A percentile compares a stretch with the other conserved stretches of the same genome.
Evolutionary conservation across 2,888 invertebrate genomes (phyloP).

Genomic region (Rhamnusium bicolor): DNA sequence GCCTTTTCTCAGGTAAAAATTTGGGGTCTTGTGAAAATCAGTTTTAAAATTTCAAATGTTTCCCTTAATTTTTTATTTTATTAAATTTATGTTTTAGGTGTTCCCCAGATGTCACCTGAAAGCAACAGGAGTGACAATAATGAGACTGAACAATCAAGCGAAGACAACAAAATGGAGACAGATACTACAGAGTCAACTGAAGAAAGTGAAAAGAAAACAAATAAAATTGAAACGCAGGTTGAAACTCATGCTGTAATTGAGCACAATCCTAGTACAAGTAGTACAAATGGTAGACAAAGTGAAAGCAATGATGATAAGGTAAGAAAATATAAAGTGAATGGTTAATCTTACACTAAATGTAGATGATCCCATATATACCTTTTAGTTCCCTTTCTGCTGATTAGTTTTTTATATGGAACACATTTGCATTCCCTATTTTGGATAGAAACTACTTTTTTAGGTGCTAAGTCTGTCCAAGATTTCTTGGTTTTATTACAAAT

Average conservation of each 20-base stretch:
- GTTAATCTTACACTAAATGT: too few species aligned
- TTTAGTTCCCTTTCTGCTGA: too few species aligned
- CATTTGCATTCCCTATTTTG: too few species aligned
- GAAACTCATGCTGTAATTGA: constrained; percentile 51
- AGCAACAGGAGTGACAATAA: neutral
- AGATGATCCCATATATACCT: too few species aligned
- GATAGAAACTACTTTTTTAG: too few species aligned
- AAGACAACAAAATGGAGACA: constrained; percentile 48
- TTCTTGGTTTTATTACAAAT: too few species aligned
- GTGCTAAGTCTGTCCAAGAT: too few species aligned
- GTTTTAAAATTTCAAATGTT: neutral
- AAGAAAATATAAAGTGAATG: neutral
- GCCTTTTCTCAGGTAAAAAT: constrained; percentile 41
- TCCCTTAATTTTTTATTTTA: neutral
- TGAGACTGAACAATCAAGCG: constrained; percentile 40
- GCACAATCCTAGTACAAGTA: constrained; percentile 46
- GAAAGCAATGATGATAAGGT: constrained; percentile 23
- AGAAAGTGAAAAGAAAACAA: constrained; percentile 40
- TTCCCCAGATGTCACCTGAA: neutral
- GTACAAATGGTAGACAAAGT: constrained; percentile 10
- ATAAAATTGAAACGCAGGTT: constrained; percentile 40
- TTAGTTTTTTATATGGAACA: too few species aligned
- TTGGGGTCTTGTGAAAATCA: neutral
- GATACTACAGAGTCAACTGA: constrained; percentile 50
- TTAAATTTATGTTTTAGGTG: neutral